phyloP scores from a whole-genome alignment of 2,113 vertebrate species.

The Myanophis thanlyinensis region DNA sequence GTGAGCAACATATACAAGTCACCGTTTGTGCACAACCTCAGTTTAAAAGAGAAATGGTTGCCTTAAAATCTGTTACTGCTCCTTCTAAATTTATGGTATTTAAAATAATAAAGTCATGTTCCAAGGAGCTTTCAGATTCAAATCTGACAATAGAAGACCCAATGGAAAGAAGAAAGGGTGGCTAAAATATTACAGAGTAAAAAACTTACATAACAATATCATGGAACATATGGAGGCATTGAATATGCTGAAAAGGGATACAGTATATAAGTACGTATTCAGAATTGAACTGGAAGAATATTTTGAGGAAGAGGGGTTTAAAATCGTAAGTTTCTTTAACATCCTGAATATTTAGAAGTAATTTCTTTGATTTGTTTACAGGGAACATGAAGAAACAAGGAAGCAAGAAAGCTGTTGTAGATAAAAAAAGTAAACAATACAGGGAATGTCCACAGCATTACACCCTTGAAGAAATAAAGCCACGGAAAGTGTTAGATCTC shows the following conservation, averaged over 20 bases:
- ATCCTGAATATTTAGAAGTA: neutral
- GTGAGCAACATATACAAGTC: neutral
- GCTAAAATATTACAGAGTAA: neutral
- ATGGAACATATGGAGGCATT: neutral
- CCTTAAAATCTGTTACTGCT: neutral
- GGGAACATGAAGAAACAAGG: constrained; percentile 85
- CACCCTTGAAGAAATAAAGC: constrained; percentile 87
- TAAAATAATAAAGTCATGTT: neutral
- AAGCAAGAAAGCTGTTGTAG: constrained; percentile 85
- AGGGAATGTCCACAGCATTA: constrained; percentile 78
- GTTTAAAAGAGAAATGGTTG: neutral
- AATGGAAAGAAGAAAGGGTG: neutral
- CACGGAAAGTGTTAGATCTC: constrained; percentile 95
- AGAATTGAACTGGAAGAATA: neutral
- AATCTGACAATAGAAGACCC: neutral
- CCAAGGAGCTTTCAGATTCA: neutral
- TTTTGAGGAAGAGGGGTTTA: neutral
- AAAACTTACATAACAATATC: neutral
- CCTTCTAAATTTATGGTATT: neutral
- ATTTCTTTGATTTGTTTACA: constrained; percentile 63
- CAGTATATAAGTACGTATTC: neutral
- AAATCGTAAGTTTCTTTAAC: neutral
- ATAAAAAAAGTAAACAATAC: constrained; percentile 81
- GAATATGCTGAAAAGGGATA: neutral
- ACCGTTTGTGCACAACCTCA: neutral